phyloP scores from a whole-genome alignment of 2,888 invertebrate genomes.

The Pandemis corylana region DNA sequence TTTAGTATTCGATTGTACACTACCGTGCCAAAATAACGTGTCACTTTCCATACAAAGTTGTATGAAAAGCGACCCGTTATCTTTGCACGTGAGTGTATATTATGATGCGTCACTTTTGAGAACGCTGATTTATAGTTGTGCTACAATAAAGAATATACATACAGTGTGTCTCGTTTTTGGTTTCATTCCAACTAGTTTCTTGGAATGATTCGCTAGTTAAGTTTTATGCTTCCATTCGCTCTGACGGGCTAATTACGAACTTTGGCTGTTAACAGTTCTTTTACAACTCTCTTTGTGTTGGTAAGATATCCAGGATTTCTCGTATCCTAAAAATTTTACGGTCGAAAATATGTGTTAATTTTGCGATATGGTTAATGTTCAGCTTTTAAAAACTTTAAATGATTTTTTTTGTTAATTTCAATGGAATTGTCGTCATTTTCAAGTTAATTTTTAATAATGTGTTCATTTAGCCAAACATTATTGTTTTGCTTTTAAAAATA shows the following conservation, averaged over 20 bases:
- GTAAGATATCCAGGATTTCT: constrained; percentile 13
- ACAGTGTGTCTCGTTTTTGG: constrained; percentile 61
- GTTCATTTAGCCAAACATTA: no score
- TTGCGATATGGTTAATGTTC: background rate
- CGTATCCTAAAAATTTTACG: background rate
- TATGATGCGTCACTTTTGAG: no score
- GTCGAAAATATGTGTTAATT: background rate
- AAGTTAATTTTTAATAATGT: no score
- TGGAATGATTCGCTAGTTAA: constrained; percentile 72
- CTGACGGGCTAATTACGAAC: constrained; percentile 41
- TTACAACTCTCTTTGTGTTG: constrained; percentile 29
- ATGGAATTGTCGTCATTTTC: no score
- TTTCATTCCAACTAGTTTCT: constrained; percentile 72
- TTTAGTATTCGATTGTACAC: no score
- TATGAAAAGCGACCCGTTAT: no score
- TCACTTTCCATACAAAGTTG: no score
- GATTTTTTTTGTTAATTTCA: no score
- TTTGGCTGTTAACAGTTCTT: constrained; percentile 41
- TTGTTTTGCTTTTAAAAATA: no score
- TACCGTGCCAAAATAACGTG: no score
- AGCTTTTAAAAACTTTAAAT: no score
- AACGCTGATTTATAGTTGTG: background rate
- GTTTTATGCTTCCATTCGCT: constrained; percentile 61
- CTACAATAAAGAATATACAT: background rate
- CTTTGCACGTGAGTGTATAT: no score